Evolutionary conservation across 2,888 invertebrate genomes (phyloP).

Genomic region (Acanthoscelides obtectus): DNA sequence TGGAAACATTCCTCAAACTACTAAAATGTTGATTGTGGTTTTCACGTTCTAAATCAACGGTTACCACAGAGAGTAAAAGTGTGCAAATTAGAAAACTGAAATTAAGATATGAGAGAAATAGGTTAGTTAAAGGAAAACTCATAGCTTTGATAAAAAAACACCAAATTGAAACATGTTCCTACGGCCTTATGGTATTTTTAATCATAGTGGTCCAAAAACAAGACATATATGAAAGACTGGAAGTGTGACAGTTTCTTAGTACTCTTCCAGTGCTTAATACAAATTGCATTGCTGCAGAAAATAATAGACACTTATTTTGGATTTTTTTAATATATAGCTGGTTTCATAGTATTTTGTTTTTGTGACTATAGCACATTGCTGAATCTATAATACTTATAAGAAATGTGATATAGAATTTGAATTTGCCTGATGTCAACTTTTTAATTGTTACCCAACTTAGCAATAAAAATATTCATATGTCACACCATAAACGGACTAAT

Average conservation of each 20-base stretch:
- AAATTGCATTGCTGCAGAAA: not conserved
- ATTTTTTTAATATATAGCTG: not conserved
- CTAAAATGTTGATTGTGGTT: not conserved
- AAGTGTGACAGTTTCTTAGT: no score
- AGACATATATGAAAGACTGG: no score
- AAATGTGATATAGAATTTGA: not conserved
- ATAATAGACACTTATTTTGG: no score
- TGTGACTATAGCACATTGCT: not conserved
- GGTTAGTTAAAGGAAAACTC: not conserved
- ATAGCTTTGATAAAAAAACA: not conserved
- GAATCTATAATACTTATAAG: not conserved
- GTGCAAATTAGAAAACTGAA: not conserved
- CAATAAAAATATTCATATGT: not conserved
- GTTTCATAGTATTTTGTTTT: not conserved
- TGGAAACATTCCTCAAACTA: not conserved
- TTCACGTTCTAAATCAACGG: not conserved
- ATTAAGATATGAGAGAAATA: not conserved
- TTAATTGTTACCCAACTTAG: not conserved
- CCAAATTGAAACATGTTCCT: not conserved
- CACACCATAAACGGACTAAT: not conserved
- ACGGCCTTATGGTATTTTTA: no score
- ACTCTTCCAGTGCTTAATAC: no score
- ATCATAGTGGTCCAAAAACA: no score
- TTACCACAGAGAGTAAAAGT: not conserved
- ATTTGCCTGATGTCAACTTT: not conserved